Evolutionary conservation across 53 echinoderm and acorn worm genomes (phyloP).

Genomic region (Astropecten irregularis): DNA sequence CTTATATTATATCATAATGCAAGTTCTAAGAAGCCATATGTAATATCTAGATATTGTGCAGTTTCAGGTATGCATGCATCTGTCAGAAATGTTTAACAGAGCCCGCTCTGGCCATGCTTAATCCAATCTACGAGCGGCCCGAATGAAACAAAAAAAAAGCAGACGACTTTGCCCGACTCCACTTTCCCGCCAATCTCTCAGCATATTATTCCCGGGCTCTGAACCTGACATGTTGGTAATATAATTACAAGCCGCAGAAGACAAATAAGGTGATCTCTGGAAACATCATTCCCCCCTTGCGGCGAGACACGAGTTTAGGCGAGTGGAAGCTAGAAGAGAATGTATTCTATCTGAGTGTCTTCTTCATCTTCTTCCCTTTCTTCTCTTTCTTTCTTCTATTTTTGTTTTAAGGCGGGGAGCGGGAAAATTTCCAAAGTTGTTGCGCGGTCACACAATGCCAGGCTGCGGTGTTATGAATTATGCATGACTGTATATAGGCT

Average conservation of each 20-base stretch:
- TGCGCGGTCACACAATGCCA: conserved; percentile 47
- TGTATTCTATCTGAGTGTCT: conserved; percentile 2
- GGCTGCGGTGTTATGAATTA: conserved; percentile 28
- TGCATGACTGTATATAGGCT: conserved; percentile 32
- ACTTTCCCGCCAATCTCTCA: not conserved
- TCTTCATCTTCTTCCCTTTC: conserved; percentile 31
- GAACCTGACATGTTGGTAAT: conserved; percentile 47
- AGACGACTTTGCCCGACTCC: conserved; percentile 1
- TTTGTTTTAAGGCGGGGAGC: too few relatives aligned
- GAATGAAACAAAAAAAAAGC: too few relatives aligned
- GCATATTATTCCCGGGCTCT: conserved; percentile 3
- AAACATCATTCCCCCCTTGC: conserved; percentile 50
- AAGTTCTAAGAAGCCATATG: too few relatives aligned
- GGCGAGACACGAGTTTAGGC: conserved; percentile 43
- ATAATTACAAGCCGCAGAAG: conserved; percentile 41
- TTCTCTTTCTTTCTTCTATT: too few relatives aligned
- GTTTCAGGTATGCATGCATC: not conserved
- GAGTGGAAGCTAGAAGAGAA: not conserved
- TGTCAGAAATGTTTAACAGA: conserved; percentile 31
- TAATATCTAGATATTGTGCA: too few relatives aligned
- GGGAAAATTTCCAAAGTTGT: conserved; percentile 50
- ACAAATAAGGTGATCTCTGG: conserved; percentile 52
- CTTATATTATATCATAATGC: too few relatives aligned
- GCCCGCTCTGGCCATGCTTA: not conserved
- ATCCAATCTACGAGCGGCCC: not conserved